A percentile compares a stretch with the other conserved stretches of the same genome.
Conservation (phyloP, 2,888 invertebrate species). For the Hypena proboscidalis region DNA sequence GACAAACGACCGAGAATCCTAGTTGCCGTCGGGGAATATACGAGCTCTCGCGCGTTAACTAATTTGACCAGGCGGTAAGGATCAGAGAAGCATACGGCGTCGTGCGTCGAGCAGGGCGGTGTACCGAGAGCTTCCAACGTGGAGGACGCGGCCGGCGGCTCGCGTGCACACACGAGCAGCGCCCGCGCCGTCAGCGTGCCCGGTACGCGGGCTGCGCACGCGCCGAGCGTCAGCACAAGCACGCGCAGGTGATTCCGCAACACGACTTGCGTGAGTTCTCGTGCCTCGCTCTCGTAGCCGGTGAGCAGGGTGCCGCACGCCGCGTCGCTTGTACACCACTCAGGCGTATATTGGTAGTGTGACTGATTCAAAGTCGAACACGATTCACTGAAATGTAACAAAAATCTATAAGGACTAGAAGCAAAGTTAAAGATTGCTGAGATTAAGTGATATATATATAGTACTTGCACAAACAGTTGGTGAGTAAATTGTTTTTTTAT, state of each 20-base stretch:
- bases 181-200: conserved; percentile 28
- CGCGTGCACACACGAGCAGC: conserved; percentile 54
- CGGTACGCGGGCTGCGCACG: conserved; percentile 22
- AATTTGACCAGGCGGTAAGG: conserved; percentile 65
- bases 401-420: neutral
- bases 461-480: too few species aligned
- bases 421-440: neutral
- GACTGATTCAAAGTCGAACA: conserved; percentile 43
- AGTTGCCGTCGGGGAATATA: conserved; percentile 55
- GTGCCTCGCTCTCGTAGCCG: conserved; percentile 53
- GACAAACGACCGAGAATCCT: conserved; percentile 55
- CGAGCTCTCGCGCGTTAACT: conserved; percentile 59
- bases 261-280: conserved; percentile 45
- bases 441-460: too few species aligned
- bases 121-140: conserved; percentile 53
- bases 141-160: conserved; percentile 30
- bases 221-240: conserved; percentile 41
- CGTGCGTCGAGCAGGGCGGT: conserved; percentile 55
- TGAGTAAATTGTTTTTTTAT: too few species aligned
- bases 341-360: conserved; percentile 85
- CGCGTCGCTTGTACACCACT: conserved; percentile 69
- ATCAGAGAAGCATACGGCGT: conserved; percentile 64
- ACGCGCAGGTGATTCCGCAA: conserved; percentile 44
- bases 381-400: neutral
- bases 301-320: conserved; percentile 57